Conservation (phyloP, 2,113 vertebrate genomes). For the Oceanodroma tethys region DNA sequence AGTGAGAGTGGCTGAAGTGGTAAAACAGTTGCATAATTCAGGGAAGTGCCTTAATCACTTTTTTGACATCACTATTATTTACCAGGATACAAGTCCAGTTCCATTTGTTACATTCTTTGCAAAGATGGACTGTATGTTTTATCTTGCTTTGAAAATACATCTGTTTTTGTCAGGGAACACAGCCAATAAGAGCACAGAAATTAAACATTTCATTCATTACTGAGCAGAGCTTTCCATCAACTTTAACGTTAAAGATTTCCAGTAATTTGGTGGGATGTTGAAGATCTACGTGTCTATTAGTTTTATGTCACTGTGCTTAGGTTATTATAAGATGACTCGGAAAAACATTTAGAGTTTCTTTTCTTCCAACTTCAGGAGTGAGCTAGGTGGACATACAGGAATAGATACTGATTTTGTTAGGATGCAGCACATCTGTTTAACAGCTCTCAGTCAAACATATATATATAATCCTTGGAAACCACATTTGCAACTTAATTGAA, state of each 20-base stretch:
- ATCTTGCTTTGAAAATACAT: conserved; percentile 55
- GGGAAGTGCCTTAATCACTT: conserved; percentile 43
- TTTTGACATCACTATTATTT: conserved; percentile 55
- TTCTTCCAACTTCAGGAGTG: background rate
- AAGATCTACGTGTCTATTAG: conserved; percentile 41
- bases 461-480: background rate
- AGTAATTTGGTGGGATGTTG: conserved; percentile 47
- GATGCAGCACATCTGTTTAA: background rate
- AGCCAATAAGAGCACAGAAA: conserved; percentile 46
- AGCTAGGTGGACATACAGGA: background rate
- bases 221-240: conserved; percentile 50
- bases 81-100: conserved; percentile 6
- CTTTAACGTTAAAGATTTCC: conserved; percentile 60
- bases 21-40: conserved; percentile 44
- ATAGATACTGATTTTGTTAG: background rate
- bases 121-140: conserved; percentile 49
- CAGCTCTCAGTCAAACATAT: background rate
- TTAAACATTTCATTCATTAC: conserved; percentile 42
- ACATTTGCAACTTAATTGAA: background rate
- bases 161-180: conserved; percentile 57
- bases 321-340: background rate
- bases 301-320: conserved; percentile 23
- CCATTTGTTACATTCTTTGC: conserved; percentile 29
- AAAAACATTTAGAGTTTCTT: background rate
- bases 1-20: background rate